A percentile compares a stretch with the other conserved stretches of the same genome.
phyloP scores from a whole-genome alignment of 64 coral and sea anemone species.

The Acropora yongei region DNA sequence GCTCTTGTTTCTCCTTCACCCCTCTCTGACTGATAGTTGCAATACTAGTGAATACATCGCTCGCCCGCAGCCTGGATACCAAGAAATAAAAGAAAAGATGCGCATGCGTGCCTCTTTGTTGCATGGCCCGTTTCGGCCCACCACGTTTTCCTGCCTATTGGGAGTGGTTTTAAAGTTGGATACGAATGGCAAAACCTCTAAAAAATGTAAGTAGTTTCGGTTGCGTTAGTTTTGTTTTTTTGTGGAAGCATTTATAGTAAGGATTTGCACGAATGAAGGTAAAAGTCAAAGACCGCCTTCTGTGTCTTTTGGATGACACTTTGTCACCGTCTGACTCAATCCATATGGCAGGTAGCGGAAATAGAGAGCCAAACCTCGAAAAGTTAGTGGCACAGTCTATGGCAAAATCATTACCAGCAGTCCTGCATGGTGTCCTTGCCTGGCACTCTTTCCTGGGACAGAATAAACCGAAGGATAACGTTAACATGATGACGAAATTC shows the following conservation, averaged over 20 bases:
- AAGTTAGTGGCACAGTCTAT: not conserved
- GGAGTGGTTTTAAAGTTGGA: not conserved
- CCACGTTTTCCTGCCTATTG: not conserved
- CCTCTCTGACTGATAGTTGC: not conserved
- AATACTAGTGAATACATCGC: not conserved
- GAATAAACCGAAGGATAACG: too few relatives aligned
- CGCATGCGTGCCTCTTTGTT: too few relatives aligned
- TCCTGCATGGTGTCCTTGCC: not conserved
- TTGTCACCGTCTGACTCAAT: not conserved
- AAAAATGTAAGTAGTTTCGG: too few relatives aligned
- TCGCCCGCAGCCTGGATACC: not conserved
- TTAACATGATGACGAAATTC: not conserved
- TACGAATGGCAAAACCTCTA: not conserved
- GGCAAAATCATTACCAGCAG: not conserved
- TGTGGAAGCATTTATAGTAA: not conserved
- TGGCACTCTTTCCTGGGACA: not conserved
- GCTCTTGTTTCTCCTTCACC: too few relatives aligned
- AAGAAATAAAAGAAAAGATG: too few relatives aligned
- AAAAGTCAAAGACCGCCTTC: not conserved
- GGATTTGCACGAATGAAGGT: not conserved
- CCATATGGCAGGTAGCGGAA: not conserved
- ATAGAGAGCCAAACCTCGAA: not conserved
- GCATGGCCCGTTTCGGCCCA: too few relatives aligned
- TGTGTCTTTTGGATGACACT: not conserved
- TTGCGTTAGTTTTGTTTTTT: not conserved